Conservation (phyloP, 2,113 vertebrate species). For the Octodon degus region DNA sequence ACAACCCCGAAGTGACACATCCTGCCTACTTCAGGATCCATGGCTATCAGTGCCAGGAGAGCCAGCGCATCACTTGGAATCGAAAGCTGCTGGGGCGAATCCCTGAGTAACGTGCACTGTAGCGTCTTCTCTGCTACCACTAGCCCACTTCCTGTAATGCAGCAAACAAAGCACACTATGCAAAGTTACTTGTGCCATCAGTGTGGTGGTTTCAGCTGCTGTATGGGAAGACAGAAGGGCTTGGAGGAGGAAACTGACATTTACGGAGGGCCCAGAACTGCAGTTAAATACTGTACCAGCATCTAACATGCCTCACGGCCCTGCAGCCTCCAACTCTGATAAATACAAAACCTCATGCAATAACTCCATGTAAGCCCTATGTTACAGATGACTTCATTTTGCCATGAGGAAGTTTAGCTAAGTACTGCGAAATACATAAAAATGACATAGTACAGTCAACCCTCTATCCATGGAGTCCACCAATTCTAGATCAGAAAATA, state of each 20-base stretch:
- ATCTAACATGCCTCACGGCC: background rate
- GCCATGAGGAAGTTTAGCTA: background rate
- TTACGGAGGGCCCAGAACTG: background rate
- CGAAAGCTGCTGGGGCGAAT: background rate
- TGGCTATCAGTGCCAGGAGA: background rate
- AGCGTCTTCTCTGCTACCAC: background rate
- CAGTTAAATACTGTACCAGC: background rate
- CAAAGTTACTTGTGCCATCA: background rate
- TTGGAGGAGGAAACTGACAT: background rate
- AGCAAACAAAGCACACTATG: background rate
- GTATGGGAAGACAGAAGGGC: background rate
- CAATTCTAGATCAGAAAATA: background rate
- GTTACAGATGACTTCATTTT: background rate
- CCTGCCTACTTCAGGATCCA: background rate
- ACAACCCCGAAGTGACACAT: background rate
- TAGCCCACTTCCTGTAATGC: background rate
- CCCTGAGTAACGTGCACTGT: background rate
- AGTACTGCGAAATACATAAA: background rate
- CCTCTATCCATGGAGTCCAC: background rate
- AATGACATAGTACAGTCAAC: background rate
- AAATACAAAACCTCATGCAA: background rate
- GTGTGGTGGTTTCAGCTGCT: background rate
- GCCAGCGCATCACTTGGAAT: accelerated
- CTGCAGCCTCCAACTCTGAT: too few species aligned
- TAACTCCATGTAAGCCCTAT: background rate